These are phyloP conservation scores for Palaemon carinicauda DNA, from an alignment of 1,140 invertebrate genomes.

Conservation along the genomic window DNA sequence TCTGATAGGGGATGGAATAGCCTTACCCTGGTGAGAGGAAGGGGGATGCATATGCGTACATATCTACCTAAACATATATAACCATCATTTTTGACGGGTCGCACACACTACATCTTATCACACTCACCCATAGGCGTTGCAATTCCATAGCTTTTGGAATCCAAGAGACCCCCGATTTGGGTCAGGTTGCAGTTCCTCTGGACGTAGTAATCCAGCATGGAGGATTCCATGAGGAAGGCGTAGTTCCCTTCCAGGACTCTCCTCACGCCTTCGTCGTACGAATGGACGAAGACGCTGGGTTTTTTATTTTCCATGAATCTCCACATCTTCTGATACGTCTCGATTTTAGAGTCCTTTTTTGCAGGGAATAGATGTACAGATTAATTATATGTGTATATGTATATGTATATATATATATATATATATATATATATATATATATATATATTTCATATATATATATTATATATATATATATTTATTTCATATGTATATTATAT, in stretches of 20 bases:
- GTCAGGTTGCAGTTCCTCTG: conserved; percentile 92
- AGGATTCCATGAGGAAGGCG: conserved; percentile 94
- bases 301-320: conserved; percentile 80
- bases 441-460: neutral
- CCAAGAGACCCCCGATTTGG: conserved; percentile 89
- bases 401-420: neutral
- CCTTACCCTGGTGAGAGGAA: no score
- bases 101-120: no score
- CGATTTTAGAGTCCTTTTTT: conserved; percentile 79
- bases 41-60: no score
- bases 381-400: neutral
- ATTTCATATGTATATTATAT: neutral
- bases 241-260: conserved; percentile 81
- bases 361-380: neutral
- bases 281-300: conserved; percentile 73
- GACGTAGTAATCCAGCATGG: conserved; percentile 88
- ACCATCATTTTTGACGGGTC: no score
- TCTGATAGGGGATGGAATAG: no score
- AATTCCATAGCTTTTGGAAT: conserved; percentile 91
- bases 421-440: neutral
- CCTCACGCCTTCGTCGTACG: conserved; percentile 81
- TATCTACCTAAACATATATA: no score
- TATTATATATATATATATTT: neutral
- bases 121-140: conserved; percentile 80
- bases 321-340: conserved; percentile 89